Evolutionary conservation across 2,113 vertebrate genomes (phyloP).

Genomic region (Gobiocypris rarus): DNA sequence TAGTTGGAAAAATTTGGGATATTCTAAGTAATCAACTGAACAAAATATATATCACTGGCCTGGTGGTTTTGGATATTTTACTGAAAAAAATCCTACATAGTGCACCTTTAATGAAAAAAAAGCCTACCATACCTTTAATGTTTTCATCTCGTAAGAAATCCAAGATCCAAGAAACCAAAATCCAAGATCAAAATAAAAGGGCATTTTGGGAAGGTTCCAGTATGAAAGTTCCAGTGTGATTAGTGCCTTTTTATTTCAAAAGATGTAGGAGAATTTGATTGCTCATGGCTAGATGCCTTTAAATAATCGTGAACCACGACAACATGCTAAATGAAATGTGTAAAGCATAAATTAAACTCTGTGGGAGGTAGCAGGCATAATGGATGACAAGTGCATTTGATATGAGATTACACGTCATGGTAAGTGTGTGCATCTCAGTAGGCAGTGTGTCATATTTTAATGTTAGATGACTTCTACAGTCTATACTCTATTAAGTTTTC

Average conservation of each 20-base stretch:
- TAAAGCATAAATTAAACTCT: slow-evolving; percentile 22
- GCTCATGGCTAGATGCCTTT: neutral
- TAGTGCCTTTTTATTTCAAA: neutral
- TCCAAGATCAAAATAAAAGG: neutral
- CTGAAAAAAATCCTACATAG: too few species aligned
- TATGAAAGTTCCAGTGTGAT: neutral
- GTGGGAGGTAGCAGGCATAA: neutral
- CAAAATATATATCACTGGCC: too few species aligned
- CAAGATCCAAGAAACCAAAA: neutral
- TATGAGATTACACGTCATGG: slow-evolving; percentile 23
- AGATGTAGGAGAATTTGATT: neutral
- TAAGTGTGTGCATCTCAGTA: neutral
- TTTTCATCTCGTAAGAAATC: neutral
- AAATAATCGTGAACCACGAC: neutral
- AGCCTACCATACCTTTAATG: neutral
- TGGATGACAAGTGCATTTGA: neutral
- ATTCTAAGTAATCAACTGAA: too few species aligned
- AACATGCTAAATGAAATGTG: slow-evolving; percentile 18
- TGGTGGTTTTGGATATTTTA: too few species aligned
- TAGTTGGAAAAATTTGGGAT: too few species aligned
- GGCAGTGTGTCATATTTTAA: slow-evolving; percentile 20
- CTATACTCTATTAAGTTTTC: slow-evolving; percentile 12
- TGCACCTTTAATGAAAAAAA: too few species aligned
- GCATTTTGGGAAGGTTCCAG: neutral
- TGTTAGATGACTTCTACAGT: slow-evolving; percentile 16